These are phyloP conservation scores for Hydrozoanthus gracilis DNA, from an alignment of 92 coral and sea anemone genomes.

Conservation along the genomic window DNA sequence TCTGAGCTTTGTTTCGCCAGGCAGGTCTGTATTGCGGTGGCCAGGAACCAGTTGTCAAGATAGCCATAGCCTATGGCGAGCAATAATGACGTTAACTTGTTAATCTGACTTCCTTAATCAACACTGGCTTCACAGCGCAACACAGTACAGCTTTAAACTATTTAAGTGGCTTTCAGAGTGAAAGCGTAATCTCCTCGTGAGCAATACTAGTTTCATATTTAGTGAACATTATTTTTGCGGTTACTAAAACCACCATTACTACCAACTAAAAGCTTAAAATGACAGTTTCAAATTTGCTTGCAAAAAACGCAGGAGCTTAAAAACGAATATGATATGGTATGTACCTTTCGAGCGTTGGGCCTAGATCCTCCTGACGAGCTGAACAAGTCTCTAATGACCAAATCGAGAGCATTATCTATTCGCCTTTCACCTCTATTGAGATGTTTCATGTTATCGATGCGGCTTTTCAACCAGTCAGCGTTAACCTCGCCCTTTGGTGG, in stretches of 20 bases:
- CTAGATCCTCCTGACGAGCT: conserved; percentile 76
- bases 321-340: no score
- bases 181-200: no score
- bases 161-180: no score
- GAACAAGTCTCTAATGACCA: conserved; percentile 67
- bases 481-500: not conserved
- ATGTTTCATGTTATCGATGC: conserved; percentile 16
- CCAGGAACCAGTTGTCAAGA: conserved; percentile 39
- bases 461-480: conserved; percentile 2
- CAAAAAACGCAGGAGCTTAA: no score
- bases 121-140: conserved; percentile 1
- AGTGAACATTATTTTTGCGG: no score
- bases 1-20: conserved; percentile 33
- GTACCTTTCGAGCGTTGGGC: conserved; percentile 79
- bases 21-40: conserved; percentile 36
- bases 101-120: not conserved
- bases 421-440: conserved; percentile 40
- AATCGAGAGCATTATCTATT: conserved; percentile 75
- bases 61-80: not conserved
- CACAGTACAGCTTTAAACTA: not conserved
- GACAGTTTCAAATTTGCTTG: no score
- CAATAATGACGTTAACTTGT: not conserved
- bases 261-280: no score
- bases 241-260: no score
- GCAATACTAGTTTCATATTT: no score